Base-by-base conservation (phyloP, 2,888 invertebrate species). In the Alitta virens region DNA sequence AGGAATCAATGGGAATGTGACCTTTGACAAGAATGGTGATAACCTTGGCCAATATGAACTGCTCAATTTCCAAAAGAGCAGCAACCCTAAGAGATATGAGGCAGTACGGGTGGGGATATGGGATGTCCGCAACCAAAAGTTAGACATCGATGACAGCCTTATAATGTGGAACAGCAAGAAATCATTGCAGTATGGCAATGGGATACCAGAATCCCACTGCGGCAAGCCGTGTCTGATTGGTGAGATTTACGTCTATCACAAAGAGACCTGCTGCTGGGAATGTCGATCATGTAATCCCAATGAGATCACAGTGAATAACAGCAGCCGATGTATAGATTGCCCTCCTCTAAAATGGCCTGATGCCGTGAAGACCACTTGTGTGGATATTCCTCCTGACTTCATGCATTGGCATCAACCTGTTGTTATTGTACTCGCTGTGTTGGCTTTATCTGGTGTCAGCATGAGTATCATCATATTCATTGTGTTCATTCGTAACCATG, bases 221-320 rank as follows among this genome's bases (percentile, higher is more conserved):
- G 70, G 67, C n/a, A 46, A 62, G 26, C 21, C 53, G 25, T 70
- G 70, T 55, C 57, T 33, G 9, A 33, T 9, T n/a, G 73, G 74
- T 0, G 69, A 74, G 57, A 71, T 76, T 14, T 75, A 74, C 63
- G 68, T 70, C 61, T 76, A 72, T 62, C 66, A 65, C 54, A 72
- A 72, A 54, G 69, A 73, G 62, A 73, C 75, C 1, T 77, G 77
- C 63, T 77, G 77, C 65, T 75, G 75, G 74, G 69, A 70, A 40
- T 77, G 77, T 57, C 66, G 72, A n/a, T 56, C 57, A 5, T 77
- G 77, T 62, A 72, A 73, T 42, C 57, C 55, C 2, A 76, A 77
- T 58, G 75, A 76, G 60, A 71, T 74, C 33, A 71, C 73, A 1
- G 62, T 67, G 5, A 63, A 62, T 14, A 75, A 76, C 62, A 59